Percentiles rank a stretch among this genome's conserved stretches.
phyloP scores from a whole-genome alignment of 2,888 invertebrate genomes.

The Ypsolopha scabrella region DNA sequence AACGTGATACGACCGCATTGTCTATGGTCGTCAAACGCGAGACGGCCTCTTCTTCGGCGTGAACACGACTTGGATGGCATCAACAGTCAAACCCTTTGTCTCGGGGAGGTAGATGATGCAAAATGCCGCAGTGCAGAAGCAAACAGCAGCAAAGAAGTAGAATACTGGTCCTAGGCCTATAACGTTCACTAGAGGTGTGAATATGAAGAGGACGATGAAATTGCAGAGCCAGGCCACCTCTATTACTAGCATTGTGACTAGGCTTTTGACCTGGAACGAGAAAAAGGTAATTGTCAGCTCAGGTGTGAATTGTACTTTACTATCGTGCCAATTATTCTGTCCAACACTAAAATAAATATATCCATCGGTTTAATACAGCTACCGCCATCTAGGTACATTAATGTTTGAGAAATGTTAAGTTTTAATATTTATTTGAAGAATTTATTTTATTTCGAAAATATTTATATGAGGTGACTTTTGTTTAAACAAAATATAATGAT shows the following conservation, averaged over 20 bases:
- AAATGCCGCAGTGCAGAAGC: slow-evolving; percentile 23
- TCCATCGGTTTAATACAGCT: too few species aligned
- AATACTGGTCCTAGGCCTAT: slow-evolving; percentile 33
- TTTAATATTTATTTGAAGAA: too few species aligned
- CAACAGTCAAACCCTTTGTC: slow-evolving; percentile 34
- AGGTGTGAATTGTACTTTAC: too few species aligned
- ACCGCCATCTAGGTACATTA: too few species aligned
- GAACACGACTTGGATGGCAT: slow-evolving; percentile 31
- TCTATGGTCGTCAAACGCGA: not conserved
- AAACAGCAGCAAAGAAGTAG: slow-evolving; percentile 29
- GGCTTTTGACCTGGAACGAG: slow-evolving; percentile 31
- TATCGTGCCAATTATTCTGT: too few species aligned
- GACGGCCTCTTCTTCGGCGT: not conserved
- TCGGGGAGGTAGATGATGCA: slow-evolving; percentile 28
- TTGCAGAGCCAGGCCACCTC: slow-evolving; percentile 38
- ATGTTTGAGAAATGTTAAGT: too few species aligned
- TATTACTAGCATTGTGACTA: slow-evolving; percentile 29
- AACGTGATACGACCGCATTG: too few species aligned
- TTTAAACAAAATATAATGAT: too few species aligned
- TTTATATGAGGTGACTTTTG: too few species aligned
- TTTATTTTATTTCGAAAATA: too few species aligned
- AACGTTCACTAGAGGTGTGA: slow-evolving; percentile 25
- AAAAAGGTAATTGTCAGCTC: not conserved
- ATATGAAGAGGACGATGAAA: slow-evolving; percentile 31
- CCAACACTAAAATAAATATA: too few species aligned